phyloP scores from a whole-genome alignment of 1,140 invertebrate species.

The Lepidurus couesii region DNA sequence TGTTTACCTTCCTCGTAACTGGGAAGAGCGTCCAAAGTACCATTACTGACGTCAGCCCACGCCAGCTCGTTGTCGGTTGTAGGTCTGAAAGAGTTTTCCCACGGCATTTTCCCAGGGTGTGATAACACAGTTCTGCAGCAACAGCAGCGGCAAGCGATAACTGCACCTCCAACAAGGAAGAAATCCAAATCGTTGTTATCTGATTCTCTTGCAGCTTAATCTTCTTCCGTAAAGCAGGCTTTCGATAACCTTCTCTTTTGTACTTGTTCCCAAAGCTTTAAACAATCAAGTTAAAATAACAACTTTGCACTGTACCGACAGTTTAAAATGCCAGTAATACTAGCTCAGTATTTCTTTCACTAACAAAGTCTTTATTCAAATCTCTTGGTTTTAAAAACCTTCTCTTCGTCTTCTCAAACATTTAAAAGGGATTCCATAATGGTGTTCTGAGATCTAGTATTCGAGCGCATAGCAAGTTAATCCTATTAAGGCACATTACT shows the following conservation, averaged over 20 bases:
- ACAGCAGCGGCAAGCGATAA: not conserved
- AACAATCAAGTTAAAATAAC: no score
- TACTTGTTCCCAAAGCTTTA: no score
- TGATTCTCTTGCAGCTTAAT: no score
- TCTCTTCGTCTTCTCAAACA: not conserved
- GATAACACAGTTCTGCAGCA: not conserved
- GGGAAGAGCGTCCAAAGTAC: constrained; percentile 10
- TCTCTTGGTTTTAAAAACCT: not conserved
- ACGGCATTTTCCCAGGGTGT: not conserved
- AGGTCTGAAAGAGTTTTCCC: constrained; percentile 1
- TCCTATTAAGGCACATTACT: not conserved
- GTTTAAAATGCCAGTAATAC: no score
- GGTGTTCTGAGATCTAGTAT: not conserved
- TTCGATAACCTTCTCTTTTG: no score
- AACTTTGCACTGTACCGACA: no score
- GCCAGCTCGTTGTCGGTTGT: not conserved
- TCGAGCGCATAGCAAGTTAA: not conserved
- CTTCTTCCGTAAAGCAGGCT: no score
- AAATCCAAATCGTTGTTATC: no score
- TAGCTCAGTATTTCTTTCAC: no score
- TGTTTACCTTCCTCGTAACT: constrained; percentile 15
- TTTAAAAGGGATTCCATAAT: not conserved
- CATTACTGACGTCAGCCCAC: constrained; percentile 17
- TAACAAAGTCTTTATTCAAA: no score
- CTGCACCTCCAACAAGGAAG: no score